A percentile compares a stretch with the other conserved stretches of the same genome.
These are phyloP conservation scores for Xenotilapia leptura DNA, from an alignment of 2,113 vertebrate genomes.

Conservation along the genomic window DNA sequence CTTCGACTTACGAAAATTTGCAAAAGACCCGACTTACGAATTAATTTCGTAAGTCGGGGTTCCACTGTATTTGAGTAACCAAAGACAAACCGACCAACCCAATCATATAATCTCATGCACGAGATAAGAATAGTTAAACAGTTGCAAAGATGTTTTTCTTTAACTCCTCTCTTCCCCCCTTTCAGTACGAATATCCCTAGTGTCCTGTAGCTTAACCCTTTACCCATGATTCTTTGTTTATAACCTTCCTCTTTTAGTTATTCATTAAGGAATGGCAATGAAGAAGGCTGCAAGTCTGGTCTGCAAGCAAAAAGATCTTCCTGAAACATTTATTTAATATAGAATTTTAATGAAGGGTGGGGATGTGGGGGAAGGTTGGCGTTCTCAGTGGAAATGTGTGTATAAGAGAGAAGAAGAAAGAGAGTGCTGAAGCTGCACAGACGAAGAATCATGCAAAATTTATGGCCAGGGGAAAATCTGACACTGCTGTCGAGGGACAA, in stretches of 20 bases:
- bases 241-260: not conserved
- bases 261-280: not conserved
- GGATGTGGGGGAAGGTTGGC: not conserved
- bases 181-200: not conserved
- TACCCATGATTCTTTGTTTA: not conserved
- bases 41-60: not conserved
- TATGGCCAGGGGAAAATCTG: constrained; percentile 46
- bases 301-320: constrained; percentile 14
- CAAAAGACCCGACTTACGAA: not conserved
- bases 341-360: constrained; percentile 40
- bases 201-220: not conserved
- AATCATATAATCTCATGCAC: not conserved
- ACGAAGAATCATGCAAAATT: constrained; percentile 55
- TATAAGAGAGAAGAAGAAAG: not conserved
- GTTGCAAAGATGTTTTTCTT: not conserved
- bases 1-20: not conserved
- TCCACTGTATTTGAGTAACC: not conserved
- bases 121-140: not conserved
- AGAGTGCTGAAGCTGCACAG: constrained; percentile 17
- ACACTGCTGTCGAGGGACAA: constrained; percentile 38
- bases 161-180: not conserved
- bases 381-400: not conserved
- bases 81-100: not conserved
- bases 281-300: not conserved
- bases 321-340: constrained; percentile 57